Base-by-base conservation (phyloP, 2,888 invertebrate species). In the Leptopilina drosophilae region DNA sequence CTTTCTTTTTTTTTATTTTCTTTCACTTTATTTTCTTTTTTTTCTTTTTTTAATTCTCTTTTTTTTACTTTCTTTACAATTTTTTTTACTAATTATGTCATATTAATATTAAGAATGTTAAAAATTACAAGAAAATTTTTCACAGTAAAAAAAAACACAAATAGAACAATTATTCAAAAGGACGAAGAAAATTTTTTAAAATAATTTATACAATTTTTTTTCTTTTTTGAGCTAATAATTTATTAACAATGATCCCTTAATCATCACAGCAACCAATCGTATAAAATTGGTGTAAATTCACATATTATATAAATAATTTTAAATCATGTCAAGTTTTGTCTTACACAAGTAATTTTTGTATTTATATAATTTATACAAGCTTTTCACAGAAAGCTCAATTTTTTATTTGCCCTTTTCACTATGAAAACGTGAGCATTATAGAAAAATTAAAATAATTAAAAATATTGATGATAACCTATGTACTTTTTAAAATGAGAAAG, bases 281-380 rank as follows among this genome's bases (percentile, higher is more conserved):
- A n/a, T n/a, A 56, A 46, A 56, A 73, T 73, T 56, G 73, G 73
- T 76, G 62, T 77, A 59, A 75, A 80, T 82, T 64, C 53, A 59
- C 62, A 62, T 64, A 77, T 76, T 78, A 79, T 81, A 69, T 69
- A 73, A 73, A 73, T 73, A 73, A 26, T 2, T 33, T 26, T 49
- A 49, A n/a, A 73, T 33, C 42, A 7, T 8, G 9, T 73, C 26
- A 56, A 56, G 78, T 73, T 20, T 67, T 73, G 33, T 33, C 33
- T 33, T 49, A 49, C 11, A 49, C 12, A 49, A 9, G 4, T 49
- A 49, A 49, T 53, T 40, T 59, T 79, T 64, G 64, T 78, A 82
- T 78, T 33, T 33, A 33, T 76, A 69, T 77, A 82, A 80, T 82
- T 83, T 81, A 80, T 82, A 81, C 82, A 83, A 80, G 75, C 56